These are phyloP conservation scores for Neoarius graeffei DNA, from an alignment of 2,113 vertebrate species.

Conservation along the genomic window DNA sequence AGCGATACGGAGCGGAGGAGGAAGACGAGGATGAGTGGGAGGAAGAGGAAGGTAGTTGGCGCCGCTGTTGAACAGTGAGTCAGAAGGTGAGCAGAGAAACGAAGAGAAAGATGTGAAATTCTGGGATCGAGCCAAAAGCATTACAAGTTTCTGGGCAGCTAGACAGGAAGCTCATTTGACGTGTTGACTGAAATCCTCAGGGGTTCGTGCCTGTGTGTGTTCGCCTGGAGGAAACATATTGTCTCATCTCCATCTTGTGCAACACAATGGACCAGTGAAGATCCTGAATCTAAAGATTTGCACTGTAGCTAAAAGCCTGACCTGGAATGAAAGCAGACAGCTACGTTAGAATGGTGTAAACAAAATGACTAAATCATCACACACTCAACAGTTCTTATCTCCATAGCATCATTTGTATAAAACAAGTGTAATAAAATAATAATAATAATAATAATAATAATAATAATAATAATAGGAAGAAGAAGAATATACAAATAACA, in stretches of 20 bases:
- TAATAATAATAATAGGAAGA: too few relatives aligned
- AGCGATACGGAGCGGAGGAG: neutral
- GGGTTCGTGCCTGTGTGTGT: conserved; percentile 29
- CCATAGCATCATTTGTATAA: neutral
- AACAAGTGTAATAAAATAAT: neutral
- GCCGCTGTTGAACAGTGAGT: conserved; percentile 22
- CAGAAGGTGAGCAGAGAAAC: neutral
- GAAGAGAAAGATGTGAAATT: conserved; percentile 45
- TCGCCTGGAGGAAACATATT: neutral
- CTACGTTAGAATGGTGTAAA: neutral
- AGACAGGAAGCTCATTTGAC: conserved; percentile 46
- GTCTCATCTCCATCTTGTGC: neutral
- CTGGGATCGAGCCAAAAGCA: conserved; percentile 48
- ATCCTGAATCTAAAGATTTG: neutral
- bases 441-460: neutral
- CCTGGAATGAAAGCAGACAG: neutral
- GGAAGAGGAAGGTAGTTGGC: conserved; percentile 29
- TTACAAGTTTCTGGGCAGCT: conserved; percentile 51
- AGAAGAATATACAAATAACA: neutral
- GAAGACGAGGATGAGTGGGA: conserved; percentile 20
- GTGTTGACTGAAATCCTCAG: conserved; percentile 38
- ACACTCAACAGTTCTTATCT: neutral
- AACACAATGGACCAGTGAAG: neutral
- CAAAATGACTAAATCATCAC: neutral
- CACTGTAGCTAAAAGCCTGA: neutral